Conservation (phyloP, 2,113 vertebrate species). For the Cyphomyrus discorhynchus region DNA sequence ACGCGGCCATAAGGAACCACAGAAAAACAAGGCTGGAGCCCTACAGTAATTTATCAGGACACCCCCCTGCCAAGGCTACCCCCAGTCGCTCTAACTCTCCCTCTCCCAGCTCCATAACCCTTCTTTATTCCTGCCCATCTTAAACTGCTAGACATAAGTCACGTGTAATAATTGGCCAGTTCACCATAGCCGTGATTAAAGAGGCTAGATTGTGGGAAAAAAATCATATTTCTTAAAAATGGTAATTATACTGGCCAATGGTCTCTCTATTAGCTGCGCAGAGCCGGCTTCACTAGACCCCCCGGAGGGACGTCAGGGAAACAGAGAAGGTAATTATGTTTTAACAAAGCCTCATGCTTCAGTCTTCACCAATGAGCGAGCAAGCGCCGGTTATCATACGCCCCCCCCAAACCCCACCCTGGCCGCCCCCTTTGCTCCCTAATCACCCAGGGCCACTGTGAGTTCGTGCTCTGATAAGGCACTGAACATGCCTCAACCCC, state of each 20-base stretch:
- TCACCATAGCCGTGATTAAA: neutral
- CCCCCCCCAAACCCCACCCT: neutral
- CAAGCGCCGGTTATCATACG: neutral
- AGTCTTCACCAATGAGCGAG: neutral
- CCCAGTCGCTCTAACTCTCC: neutral
- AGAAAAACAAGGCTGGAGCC: neutral
- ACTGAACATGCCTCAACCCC: neutral
- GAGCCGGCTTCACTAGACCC: neutral
- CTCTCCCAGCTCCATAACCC: neutral
- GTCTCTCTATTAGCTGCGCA: neutral
- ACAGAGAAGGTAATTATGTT: neutral
- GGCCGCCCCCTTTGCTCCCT: neutral
- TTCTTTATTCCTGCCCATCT: neutral
- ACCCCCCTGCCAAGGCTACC: neutral
- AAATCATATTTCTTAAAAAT: neutral
- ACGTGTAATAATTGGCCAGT: neutral
- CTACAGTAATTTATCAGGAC: neutral
- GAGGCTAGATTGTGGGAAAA: neutral
- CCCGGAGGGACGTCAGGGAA: neutral
- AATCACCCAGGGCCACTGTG: neutral
- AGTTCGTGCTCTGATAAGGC: neutral
- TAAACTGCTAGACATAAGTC: neutral
- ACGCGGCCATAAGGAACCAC: neutral
- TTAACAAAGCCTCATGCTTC: neutral
- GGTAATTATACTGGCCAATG: neutral